Evolutionary conservation across 1,140 invertebrate genomes (phyloP), one percentile per base, ranked within the genome.

Genomic region (Dolichoris vasculosae): DNA sequence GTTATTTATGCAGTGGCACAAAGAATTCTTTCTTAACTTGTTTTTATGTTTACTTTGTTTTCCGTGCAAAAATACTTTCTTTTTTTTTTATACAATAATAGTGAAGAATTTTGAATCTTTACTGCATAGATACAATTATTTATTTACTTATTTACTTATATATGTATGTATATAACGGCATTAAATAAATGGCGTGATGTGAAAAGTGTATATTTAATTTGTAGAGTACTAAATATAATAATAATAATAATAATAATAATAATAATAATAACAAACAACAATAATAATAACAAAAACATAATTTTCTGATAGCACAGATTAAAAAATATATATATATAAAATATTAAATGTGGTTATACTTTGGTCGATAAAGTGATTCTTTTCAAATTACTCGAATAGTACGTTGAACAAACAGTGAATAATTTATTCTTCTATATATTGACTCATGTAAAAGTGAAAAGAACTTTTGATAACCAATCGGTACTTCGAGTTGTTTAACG

Each of bases 1-100:
- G 91, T 93, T 93, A 92, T 91, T 91, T 91, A 78, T 82, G 90
- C 92, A 92, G 92, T 93, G 91, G 92, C 90, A 90, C 90, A 91
- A 87, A 88, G 87, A 71, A 38, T 69, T 82, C 46, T 82, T 69
- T 71, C 11, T 63, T 63, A 4, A 59, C 48, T 59, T 59, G 2
- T 79, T 77, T 51, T 9, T 35, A 20, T n/a, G 20, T 46, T 48
- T 35, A 32, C 48, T 46, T 46, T 15, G 2, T 46, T 75, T 46
- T 30, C n/a, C 26, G 38, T n/a, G 20, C 20, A 7, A 46, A 73
- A n/a, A n/a, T n/a, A n/a, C n/a, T n/a, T n/a, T n/a, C n/a, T n/a
- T n/a, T n/a, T n/a, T n/a, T n/a, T n/a, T n/a, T n/a, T n/a, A n/a
- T n/a, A n/a, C n/a, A n/a, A n/a, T n/a, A n/a, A n/a, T n/a, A n/a